phyloP scores from a whole-genome alignment of 2,888 invertebrate species.

The Petrolisthes cinctipes region DNA sequence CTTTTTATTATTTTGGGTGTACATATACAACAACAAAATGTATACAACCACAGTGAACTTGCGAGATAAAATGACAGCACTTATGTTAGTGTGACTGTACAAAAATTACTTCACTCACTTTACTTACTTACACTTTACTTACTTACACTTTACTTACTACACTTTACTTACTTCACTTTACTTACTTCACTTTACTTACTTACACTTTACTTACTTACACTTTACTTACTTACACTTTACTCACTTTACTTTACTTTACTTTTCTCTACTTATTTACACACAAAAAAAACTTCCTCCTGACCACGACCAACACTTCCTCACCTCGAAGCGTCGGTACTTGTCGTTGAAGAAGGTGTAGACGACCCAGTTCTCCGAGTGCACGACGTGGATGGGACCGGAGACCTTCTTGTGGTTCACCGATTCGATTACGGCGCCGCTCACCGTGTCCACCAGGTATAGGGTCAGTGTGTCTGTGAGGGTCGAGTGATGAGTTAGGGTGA shows the following conservation, averaged over 20 bases:
- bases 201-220: not conserved
- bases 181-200: too few species aligned
- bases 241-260: too few species aligned
- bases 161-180: too few species aligned
- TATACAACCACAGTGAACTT: too few species aligned
- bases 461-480: constrained; percentile 73
- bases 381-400: constrained; percentile 84
- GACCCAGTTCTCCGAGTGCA: constrained; percentile 97
- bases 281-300: not conserved
- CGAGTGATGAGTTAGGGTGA: too few species aligned
- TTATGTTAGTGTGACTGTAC: too few species aligned
- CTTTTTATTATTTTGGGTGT: too few species aligned
- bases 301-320: constrained; percentile 75
- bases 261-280: too few species aligned
- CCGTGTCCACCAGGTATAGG: constrained; percentile 89
- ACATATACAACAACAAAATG: too few species aligned
- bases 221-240: too few species aligned
- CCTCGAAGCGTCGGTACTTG: constrained; percentile 90
- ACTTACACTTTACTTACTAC: not conserved
- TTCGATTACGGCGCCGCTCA: constrained; percentile 88
- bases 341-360: constrained; percentile 95
- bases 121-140: not conserved
- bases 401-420: constrained; percentile 88
- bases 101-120: not conserved
- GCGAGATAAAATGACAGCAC: too few species aligned